Evolutionary conservation across 1,140 invertebrate genomes (phyloP), one percentile per base, ranked within the genome.

Genomic region (Papilio xuthus): DNA sequence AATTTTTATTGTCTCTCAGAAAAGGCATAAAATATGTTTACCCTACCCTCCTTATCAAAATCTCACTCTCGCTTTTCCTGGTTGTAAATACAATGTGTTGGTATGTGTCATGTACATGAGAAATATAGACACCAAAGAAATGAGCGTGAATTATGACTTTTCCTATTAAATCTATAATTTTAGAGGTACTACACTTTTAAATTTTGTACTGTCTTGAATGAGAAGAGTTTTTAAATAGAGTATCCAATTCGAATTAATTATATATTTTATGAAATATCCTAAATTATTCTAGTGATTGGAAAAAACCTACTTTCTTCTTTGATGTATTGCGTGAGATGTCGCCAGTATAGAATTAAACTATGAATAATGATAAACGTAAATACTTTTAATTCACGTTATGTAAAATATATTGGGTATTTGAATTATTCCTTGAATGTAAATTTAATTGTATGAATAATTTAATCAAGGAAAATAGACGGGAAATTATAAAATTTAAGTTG

Each of bases 331-430:
- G 4, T 26, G 60, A 28, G 26, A 67, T 67, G 60, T 67, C 60
- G 60, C 60, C 13, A 28, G 26, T 67, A 13, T 67, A 28, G 47
- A 50, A 67, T 28, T 67, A 67, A 23, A 60, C 56, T 23, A 60
- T 60, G 56, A 60, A 60, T 60, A 67, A 67, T 67, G 23, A 13
- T 67, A 60, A 60, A 60, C 56, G 23, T 53, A 60, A 60, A 56
- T 56, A 60, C 56, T 60, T 60, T 67, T 15, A 28, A 67, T 28
- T 26, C 60, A 32, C 15, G 23, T 67, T 28, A 67, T 67, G 26
- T 15, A 32, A 67, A 67, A 28, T 12, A 28, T 26, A 28, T 67
- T 67, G 32, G 60, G 4, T 28, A 67, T 67, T 67, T 67, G 60
- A 67, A 67, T 67, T 32, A 67, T 67, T 67, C 12, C 26, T 28